Conservation (phyloP, 1,140 invertebrate species). For the Drosophila pseudoananassae region DNA sequence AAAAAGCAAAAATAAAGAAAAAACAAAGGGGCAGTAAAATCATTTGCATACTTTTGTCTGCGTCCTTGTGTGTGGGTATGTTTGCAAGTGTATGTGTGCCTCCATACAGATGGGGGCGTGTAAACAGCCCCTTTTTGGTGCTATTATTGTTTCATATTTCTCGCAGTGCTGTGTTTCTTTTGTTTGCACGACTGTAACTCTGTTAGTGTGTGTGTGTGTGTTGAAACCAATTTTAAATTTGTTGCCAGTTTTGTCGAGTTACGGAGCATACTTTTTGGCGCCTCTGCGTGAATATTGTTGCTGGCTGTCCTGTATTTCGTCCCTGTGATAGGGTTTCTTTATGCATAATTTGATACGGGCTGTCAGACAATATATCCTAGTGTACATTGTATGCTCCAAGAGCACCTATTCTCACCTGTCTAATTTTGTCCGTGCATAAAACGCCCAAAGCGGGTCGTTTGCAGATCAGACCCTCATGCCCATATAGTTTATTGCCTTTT, state of each 20-base stretch:
- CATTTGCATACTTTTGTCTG: constrained; percentile 71
- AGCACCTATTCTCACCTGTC: constrained; percentile 67
- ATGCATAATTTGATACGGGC: constrained; percentile 71
- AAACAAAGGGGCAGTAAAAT: constrained; percentile 80
- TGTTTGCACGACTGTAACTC: constrained; percentile 36
- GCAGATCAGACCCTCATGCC: constrained; percentile 37
- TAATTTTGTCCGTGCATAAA: constrained; percentile 33
- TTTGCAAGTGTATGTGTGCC: constrained; percentile 1
- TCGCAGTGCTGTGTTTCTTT: constrained; percentile 45
- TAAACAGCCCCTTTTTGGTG: constrained; percentile 71
- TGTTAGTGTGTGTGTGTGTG: constrained; percentile 35
- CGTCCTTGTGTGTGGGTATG: constrained; percentile 16
- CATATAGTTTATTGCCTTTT: constrained; percentile 71
- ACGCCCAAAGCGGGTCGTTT: constrained; percentile 12
- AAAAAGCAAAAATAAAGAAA: constrained; percentile 25
- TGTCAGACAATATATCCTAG: constrained; percentile 52
- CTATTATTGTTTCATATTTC: constrained; percentile 74
- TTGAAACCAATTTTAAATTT: constrained; percentile 81
- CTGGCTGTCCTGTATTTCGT: constrained; percentile 14
- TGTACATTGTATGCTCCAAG: constrained; percentile 19
- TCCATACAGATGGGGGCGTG: constrained; percentile 62
- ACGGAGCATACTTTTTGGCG: constrained; percentile 63
- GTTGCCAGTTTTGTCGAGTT: constrained; percentile 71
- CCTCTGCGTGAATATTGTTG: constrained; percentile 29
- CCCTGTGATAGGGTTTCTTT: constrained; percentile 39